phyloP scores from a whole-genome alignment of 2,113 vertebrate species.

The Dipodomys stephensi region DNA sequence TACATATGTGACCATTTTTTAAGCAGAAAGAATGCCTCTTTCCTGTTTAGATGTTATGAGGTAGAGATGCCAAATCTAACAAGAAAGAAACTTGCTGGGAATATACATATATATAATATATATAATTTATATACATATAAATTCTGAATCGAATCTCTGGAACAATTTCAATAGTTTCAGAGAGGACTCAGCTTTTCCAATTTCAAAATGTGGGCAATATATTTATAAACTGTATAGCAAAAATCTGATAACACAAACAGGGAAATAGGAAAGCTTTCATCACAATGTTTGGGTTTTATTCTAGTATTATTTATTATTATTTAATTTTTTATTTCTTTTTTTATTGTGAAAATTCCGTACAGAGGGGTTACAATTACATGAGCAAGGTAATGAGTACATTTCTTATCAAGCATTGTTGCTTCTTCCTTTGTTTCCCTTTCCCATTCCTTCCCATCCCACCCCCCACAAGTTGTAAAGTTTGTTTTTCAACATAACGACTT shows the following conservation, averaged over 20 bases:
- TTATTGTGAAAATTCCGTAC: too few relatives aligned
- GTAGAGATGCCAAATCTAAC: neutral
- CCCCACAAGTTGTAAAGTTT: too few relatives aligned
- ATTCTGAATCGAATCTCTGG: neutral
- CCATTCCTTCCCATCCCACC: too few relatives aligned
- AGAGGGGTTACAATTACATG: too few relatives aligned
- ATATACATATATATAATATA: too few relatives aligned
- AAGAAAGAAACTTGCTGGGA: neutral
- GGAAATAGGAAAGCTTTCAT: neutral
- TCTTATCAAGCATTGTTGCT: too few relatives aligned
- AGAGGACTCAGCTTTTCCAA: slow-evolving; percentile 24
- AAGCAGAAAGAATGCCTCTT: neutral
- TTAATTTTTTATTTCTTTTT: too few relatives aligned
- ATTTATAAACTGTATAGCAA: slow-evolving; percentile 10
- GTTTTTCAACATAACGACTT: too few relatives aligned
- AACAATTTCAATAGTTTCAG: slow-evolving; percentile 32
- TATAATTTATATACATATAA: too few relatives aligned
- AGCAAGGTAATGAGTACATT: too few relatives aligned
- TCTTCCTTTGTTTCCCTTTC: too few relatives aligned
- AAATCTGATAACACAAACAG: neutral
- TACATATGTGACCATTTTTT: neutral
- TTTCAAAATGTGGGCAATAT: slow-evolving; percentile 3
- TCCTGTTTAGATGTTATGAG: neutral
- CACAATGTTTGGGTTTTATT: neutral
- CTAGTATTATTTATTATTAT: too few relatives aligned